Base-by-base conservation (phyloP, 2,797 vertebrate species). In the Acanthornis magna region DNA sequence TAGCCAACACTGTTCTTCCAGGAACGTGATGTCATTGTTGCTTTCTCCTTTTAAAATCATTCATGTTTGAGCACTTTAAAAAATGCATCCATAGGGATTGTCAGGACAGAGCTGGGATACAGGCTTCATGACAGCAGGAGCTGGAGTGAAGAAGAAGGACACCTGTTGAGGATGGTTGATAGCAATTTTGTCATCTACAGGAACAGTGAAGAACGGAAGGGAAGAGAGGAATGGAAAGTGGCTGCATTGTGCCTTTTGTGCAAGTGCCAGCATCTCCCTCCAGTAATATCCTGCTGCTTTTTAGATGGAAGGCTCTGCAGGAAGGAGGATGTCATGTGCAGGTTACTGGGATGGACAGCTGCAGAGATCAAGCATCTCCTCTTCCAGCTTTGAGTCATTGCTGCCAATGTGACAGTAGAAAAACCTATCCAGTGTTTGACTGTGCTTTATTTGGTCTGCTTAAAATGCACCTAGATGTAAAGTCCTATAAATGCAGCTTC, bases 1-100 rank as follows among this genome's bases (percentile, higher is more conserved):
- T 63, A 63, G 62, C 85, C 84, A 91, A 83, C 43, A 58, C 23
- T 29, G 30, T 78, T 38, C 63, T 94, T 96, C 58, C 85, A 96
- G 85, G 62, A 93, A 86, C 43, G 51, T 26, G 1, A 79, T 71
- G 13, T 47, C 55, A 26, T 70, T 83, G 42, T 42, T 32, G 7
- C 9, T 32, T 16, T 58, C 57, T 67, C 79, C 36, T 93, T 91
- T 72, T 22, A 67, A 85, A 82, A 71, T 61, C 40, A 32, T 76
- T 88, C 32, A 57, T n/a, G 34, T 47, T 6, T 57, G 5, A 84
- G 63, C 51, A 40, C 76, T 67, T 78, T 5, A 57, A 82, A 83
- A 82, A 89, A 54, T 23, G 11, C 10, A 57, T 43, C 43, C 9
- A 2, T 60, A 32, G 4, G 18, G 48, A 45, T 16, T 38, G 22